These are phyloP conservation scores for Papilio aristodemus DNA, from an alignment of 1,140 invertebrate genomes.

Conservation along the genomic window DNA sequence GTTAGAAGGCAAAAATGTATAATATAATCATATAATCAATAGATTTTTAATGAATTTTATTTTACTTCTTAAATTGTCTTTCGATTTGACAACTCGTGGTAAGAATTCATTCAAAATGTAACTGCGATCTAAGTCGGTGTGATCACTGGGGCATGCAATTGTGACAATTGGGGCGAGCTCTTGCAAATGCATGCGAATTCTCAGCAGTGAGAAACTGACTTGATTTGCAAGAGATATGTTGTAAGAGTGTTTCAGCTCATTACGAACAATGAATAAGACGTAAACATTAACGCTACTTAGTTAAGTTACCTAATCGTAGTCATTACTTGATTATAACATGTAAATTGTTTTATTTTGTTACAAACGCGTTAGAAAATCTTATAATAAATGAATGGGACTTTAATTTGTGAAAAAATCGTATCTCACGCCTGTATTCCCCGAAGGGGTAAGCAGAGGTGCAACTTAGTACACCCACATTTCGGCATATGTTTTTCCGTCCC, in stretches of 20 bases:
- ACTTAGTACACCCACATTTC: too few relatives aligned
- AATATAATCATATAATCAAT: too few relatives aligned
- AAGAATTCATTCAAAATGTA: not conserved
- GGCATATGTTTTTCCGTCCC: too few relatives aligned
- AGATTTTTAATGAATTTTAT: too few relatives aligned
- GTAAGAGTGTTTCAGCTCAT: not conserved
- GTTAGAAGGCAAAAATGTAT: too few relatives aligned
- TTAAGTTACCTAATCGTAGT: not conserved
- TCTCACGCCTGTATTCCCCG: too few relatives aligned
- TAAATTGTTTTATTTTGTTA: constrained; percentile 1
- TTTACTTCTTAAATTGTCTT: too few relatives aligned
- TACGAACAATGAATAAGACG: constrained; percentile 2
- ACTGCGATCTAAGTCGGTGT: too few relatives aligned
- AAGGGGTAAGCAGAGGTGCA: too few relatives aligned
- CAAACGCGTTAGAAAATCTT: not conserved
- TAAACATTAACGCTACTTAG: not conserved
- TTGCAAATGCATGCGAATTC: constrained; percentile 12
- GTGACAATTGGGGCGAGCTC: not conserved
- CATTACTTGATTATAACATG: not conserved
- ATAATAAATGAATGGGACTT: not conserved
- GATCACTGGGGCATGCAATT: not conserved
- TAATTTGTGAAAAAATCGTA: too few relatives aligned
- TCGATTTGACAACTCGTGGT: not conserved
- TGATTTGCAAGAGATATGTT: constrained; percentile 5
- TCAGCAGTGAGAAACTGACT: not conserved